Percentiles rank a stretch among this genome's conserved stretches.
Conservation (phyloP, 2,113 vertebrate species). For the Ranitomeya variabilis region DNA sequence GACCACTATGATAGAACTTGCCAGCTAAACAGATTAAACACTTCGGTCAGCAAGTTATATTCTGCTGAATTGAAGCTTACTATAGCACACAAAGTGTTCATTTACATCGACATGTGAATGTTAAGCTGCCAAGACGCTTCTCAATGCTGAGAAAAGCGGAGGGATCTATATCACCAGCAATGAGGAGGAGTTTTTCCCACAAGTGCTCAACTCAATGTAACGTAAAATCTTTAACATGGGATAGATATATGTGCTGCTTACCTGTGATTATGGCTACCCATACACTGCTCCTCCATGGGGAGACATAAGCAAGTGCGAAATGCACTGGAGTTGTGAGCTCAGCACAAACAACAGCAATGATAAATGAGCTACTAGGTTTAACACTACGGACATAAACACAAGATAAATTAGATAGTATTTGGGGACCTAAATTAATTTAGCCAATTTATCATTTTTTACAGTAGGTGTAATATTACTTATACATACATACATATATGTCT, state of each 20-base stretch:
- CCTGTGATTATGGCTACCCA: neutral
- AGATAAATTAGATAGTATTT: constrained; percentile 52
- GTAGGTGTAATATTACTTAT: constrained; percentile 32
- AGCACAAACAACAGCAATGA: constrained; percentile 49
- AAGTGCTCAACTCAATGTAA: constrained; percentile 13
- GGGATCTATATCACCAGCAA: neutral
- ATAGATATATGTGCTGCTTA: constrained; percentile 38
- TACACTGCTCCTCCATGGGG: constrained; percentile 8
- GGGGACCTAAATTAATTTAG: constrained; percentile 25
- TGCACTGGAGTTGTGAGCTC: constrained; percentile 29
- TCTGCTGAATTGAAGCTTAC: constrained; percentile 39
- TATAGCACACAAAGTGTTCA: constrained; percentile 15
- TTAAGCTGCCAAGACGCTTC: neutral
- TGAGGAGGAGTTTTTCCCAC: neutral
- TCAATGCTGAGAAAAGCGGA: neutral
- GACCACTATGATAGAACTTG: constrained; percentile 2
- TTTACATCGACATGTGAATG: constrained; percentile 17
- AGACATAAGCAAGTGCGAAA: constrained; percentile 1
- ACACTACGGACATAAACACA: constrained; percentile 34
- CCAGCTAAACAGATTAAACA: constrained; percentile 40
- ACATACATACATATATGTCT: too few species aligned
- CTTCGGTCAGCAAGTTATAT: constrained; percentile 20
- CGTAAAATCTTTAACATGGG: constrained; percentile 11
- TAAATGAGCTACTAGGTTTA: constrained; percentile 38
- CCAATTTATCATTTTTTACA: constrained; percentile 51